phyloP scores from a whole-genome alignment of 2,797 vertebrate species.

The Neoniphon sammara region DNA sequence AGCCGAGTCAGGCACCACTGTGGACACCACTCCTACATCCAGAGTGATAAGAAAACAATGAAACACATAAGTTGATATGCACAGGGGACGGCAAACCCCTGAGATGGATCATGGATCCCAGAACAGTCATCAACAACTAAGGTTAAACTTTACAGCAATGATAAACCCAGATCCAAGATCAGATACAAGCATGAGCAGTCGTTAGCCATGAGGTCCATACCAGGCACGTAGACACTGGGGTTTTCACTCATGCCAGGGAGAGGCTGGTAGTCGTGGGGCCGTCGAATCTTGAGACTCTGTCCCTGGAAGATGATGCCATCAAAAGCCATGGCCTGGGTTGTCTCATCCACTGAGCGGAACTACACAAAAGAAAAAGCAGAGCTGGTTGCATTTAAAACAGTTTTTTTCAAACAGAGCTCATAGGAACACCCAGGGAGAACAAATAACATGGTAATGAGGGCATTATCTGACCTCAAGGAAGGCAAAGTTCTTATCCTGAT shows the following conservation, averaged over 20 bases:
- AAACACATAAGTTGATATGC: slow-evolving; percentile 14
- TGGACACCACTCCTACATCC: slow-evolving; percentile 90
- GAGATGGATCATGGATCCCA: slow-evolving; percentile 7
- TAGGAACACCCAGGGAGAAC: background rate
- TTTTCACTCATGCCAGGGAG: slow-evolving; percentile 95
- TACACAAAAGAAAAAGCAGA: slow-evolving; percentile 60
- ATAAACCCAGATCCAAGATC: background rate
- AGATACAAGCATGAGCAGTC: slow-evolving; percentile 68
- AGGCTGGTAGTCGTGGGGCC: slow-evolving; percentile 94
- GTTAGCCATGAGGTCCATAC: slow-evolving; percentile 73
- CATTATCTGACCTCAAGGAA: slow-evolving; percentile 88
- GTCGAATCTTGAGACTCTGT: slow-evolving; percentile 93
- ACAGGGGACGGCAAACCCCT: slow-evolving; percentile 16
- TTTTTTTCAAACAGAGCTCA: background rate
- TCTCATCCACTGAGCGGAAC: slow-evolving; percentile 96
- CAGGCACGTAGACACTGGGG: slow-evolving; percentile 93
- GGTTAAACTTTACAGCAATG: slow-evolving; percentile 55
- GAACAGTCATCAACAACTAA: slow-evolving; percentile 64
- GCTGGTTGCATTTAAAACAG: background rate
- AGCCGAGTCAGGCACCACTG: slow-evolving; percentile 94
- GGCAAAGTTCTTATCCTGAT: slow-evolving; percentile 97
- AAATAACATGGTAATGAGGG: background rate
- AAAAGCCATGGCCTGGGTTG: slow-evolving; percentile 95
- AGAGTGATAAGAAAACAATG: slow-evolving; percentile 9
- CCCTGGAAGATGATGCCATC: slow-evolving; percentile 97